phyloP scores from a whole-genome alignment of 2,797 vertebrate species.

The Enteromius paludinosus region DNA sequence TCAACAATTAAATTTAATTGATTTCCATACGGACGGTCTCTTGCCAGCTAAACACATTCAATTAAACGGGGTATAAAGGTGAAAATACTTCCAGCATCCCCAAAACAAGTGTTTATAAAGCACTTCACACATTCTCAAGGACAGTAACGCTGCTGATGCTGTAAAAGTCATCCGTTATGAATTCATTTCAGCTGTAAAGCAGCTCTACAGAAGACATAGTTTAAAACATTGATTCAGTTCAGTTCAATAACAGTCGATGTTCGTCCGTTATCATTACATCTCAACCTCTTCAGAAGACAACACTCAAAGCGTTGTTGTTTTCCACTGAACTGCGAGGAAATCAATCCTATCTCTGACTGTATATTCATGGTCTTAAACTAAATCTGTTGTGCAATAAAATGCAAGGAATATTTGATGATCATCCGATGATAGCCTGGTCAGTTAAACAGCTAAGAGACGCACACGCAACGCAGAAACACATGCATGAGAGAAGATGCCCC shows the following conservation, averaged over 20 bases:
- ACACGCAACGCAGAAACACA: background rate
- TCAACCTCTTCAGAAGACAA: background rate
- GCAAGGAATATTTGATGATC: background rate
- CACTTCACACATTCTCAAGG: background rate
- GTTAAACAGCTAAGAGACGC: background rate
- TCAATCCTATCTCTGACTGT: background rate
- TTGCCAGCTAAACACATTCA: no score
- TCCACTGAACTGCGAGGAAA: background rate
- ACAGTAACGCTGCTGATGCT: no score
- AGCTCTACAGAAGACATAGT: background rate
- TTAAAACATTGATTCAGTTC: background rate
- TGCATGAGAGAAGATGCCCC: background rate
- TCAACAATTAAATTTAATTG: no score
- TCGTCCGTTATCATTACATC: background rate
- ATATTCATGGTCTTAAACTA: background rate
- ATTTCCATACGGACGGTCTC: no score
- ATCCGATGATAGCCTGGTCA: background rate
- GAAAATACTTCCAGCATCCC: background rate
- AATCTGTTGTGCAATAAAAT: background rate
- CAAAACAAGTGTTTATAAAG: background rate
- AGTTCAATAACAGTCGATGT: background rate
- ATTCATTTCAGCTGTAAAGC: background rate
- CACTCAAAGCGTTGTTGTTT: background rate
- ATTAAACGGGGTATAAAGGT: no score
- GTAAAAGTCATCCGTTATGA: background rate